Evolutionary conservation across 2,797 vertebrate species (phyloP).

Genomic region (Crocodylus rhombifer): DNA sequence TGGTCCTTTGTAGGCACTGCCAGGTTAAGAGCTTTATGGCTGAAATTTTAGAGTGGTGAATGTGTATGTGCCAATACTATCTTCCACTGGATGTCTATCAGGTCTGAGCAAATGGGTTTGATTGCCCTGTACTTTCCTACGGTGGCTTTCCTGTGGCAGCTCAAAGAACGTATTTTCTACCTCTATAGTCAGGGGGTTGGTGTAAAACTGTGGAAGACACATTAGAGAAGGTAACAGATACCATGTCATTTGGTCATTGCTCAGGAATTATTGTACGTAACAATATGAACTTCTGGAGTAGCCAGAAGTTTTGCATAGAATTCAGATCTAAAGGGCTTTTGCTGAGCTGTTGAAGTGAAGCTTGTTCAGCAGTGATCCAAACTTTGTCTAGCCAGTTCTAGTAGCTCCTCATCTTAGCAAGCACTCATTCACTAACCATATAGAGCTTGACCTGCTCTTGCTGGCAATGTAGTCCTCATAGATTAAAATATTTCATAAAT

Average conservation of each 20-base stretch:
- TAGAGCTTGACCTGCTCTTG: not conserved
- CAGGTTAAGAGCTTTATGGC: no score
- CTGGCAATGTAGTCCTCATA: not conserved
- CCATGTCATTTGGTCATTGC: not conserved
- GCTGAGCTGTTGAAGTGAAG: not conserved
- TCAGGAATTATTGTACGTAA: not conserved
- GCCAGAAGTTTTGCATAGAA: not conserved
- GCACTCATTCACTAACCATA: not conserved
- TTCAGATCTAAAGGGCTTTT: not conserved
- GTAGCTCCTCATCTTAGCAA: not conserved
- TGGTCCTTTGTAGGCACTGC: no score
- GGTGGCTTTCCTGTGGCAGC: not conserved
- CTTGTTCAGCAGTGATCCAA: not conserved
- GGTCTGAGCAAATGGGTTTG: no score
- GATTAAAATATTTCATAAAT: no score
- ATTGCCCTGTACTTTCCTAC: not conserved
- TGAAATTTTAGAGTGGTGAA: no score
- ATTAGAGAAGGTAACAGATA: not conserved
- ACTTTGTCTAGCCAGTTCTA: not conserved
- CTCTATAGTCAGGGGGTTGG: no score
- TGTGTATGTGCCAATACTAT: no score
- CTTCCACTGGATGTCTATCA: no score
- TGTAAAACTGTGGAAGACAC: no score
- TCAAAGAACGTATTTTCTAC: no score
- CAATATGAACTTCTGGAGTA: not conserved